Evolutionary conservation across 2,888 invertebrate species (phyloP), one percentile per base, ranked within the genome.

Genomic region (Erynnis tages): DNA sequence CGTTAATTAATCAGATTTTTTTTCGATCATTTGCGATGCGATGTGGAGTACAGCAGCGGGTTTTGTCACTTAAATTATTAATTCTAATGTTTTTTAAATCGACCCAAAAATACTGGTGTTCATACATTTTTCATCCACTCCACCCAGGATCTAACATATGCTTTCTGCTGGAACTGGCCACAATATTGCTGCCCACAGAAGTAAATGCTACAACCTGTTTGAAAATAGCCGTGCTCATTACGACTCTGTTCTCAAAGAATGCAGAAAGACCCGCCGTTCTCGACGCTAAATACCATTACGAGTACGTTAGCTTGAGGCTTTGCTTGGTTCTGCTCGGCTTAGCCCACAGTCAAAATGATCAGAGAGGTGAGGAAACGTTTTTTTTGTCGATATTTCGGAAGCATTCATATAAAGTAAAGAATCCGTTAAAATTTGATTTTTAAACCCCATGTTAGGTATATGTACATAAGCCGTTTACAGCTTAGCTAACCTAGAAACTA

Each of bases 231-330:
- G 76, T 82, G 0, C 70, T 87, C 0, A 65, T 86, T 17, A 73
- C 84, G 0, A 78, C 75, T 0, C 63, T 87, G 37, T 88, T 79
- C 59, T 66, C 79, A 0, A 86, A 81, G 61, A 73, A 59, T 7
- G 60, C 63, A 17, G 43, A 62, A 5, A 71, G 74, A 23, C 45
- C 56, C 0, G 50, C 35, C 1, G 61, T 62, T 0, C 56, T 57
- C 0, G 65, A 66, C 4, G 29, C 59, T 0, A 71, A 38, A 13
- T 62, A 65, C 49, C 75, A 79, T 41, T 84, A 73, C 48, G 75
- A 87, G 56, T 81, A 73, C 29, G 82, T 77, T 1, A 84, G 83
- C 19, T 62, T 89, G 49, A 86, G 79, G 43, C 58, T 89, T 1
- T 68, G 81, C n/a, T 46, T 82, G 16, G 73, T 79, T 59, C 57